Percentiles rank a stretch among this genome's conserved stretches.
Conservation (phyloP, 2,888 invertebrate species). For the Aproaerema taeniolella region DNA sequence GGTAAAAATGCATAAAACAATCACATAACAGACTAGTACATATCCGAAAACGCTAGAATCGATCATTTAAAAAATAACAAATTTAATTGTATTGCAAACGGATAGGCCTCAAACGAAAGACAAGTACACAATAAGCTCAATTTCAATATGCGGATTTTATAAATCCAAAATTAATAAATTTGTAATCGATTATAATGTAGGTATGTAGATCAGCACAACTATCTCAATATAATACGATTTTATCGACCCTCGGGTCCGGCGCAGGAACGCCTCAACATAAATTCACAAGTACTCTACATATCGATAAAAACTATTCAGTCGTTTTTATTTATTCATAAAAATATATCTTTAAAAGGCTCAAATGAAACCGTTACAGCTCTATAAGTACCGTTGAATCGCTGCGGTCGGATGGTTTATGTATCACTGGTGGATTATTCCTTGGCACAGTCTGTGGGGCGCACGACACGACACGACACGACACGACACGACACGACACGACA, state of each 20-base stretch:
- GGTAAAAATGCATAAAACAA: conserved; percentile 72
- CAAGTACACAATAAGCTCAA: conserved; percentile 66
- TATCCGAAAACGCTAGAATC: conserved; percentile 59
- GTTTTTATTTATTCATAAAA: conserved; percentile 75
- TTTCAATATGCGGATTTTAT: conserved; percentile 60
- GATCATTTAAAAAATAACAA: conserved; percentile 60
- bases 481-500: too few species aligned
- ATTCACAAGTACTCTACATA: conserved; percentile 71
- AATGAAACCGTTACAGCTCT: conserved; percentile 64
- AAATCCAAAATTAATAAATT: conserved; percentile 55
- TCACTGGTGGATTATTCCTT: conserved; percentile 54
- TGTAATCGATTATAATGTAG: conserved; percentile 47
- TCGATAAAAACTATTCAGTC: conserved; percentile 77
- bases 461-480: too few species aligned
- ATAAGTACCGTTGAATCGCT: conserved; percentile 43
- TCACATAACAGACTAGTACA: conserved; percentile 73
- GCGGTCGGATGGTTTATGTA: conserved; percentile 35
- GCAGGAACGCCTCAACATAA: conserved; percentile 53
- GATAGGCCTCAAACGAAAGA: conserved; percentile 68
- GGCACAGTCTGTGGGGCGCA: conserved; percentile 28
- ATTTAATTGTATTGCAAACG: conserved; percentile 59
- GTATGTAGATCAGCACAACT: conserved; percentile 59
- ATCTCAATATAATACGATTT: conserved; percentile 71
- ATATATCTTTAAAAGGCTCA: conserved; percentile 76
- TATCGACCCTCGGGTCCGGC: conserved; percentile 64